These are phyloP conservation scores for Tetheella fluctuosa DNA, from an alignment of 2,888 invertebrate genomes.

Conservation along the genomic window DNA sequence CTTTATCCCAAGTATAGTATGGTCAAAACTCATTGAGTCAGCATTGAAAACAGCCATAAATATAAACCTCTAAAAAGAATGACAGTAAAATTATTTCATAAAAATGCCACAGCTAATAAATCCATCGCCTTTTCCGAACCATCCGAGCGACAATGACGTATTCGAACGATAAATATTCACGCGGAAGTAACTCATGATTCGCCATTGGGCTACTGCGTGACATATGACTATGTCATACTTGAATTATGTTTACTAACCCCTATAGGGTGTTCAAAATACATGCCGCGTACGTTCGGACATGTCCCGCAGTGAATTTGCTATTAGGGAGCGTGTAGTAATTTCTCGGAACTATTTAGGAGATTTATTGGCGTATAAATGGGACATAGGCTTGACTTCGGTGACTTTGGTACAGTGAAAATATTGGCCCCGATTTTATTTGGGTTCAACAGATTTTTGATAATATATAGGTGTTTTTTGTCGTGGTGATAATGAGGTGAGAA, in stretches of 20 bases:
- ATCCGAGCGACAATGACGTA: background rate
- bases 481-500: no score
- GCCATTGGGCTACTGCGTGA: background rate
- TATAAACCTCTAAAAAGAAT: no score
- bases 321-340: slow-evolving; percentile 30
- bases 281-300: background rate
- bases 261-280: background rate
- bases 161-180: background rate
- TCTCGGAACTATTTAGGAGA: slow-evolving; percentile 28
- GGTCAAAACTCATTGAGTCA: no score
- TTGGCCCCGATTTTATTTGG: background rate
- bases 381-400: background rate
- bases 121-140: background rate
- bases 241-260: background rate
- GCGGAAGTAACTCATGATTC: background rate
- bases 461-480: no score
- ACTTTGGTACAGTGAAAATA: background rate
- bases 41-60: no score
- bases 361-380: slow-evolving; percentile 26
- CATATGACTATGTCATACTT: background rate
- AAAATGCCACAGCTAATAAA: background rate
- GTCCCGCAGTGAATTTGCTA: background rate
- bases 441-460: no score
- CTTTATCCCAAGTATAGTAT: no score
- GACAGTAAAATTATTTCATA: background rate